Evolutionary conservation across 2,888 invertebrate genomes (phyloP).

Genomic region (Leptinotarsa juncta): DNA sequence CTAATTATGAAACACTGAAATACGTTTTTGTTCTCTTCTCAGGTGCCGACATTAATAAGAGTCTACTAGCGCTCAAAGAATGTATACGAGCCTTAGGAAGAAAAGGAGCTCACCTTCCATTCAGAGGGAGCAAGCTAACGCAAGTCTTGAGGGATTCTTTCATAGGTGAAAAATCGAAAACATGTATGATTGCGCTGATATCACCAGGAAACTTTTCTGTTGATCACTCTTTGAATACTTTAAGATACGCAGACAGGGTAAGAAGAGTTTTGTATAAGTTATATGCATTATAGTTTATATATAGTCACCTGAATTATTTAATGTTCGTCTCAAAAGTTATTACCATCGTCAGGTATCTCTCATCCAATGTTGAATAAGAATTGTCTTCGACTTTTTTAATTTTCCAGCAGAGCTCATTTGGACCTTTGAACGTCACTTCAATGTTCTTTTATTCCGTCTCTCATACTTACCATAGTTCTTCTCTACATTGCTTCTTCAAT

Average conservation of each 20-base stretch:
- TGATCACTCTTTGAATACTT: conserved; percentile 97
- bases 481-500: no score
- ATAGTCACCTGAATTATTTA: no score
- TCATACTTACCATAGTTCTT: no score
- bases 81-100: conserved; percentile 96
- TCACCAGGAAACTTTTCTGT: conserved; percentile 96
- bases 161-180: conserved; percentile 97
- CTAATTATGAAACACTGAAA: neutral
- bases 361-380: no score
- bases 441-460: no score
- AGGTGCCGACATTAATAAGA: conserved; percentile 96
- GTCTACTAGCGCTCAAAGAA: conserved; percentile 94
- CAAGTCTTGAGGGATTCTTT: conserved; percentile 97
- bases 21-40: neutral
- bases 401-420: no score
- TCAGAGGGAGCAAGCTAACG: conserved; percentile 96
- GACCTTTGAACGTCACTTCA: no score
- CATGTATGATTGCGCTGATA: conserved; percentile 99
- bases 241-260: conserved; percentile 93
- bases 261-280: neutral
- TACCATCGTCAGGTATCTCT: no score
- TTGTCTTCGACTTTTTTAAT: no score
- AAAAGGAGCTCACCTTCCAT: conserved; percentile 96
- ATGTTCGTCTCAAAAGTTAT: neutral
- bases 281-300: no score